A percentile compares a stretch with the other conserved stretches of the same genome.
Evolutionary conservation across 2,113 vertebrate genomes (phyloP).

Genomic region (Silurus meridionalis): DNA sequence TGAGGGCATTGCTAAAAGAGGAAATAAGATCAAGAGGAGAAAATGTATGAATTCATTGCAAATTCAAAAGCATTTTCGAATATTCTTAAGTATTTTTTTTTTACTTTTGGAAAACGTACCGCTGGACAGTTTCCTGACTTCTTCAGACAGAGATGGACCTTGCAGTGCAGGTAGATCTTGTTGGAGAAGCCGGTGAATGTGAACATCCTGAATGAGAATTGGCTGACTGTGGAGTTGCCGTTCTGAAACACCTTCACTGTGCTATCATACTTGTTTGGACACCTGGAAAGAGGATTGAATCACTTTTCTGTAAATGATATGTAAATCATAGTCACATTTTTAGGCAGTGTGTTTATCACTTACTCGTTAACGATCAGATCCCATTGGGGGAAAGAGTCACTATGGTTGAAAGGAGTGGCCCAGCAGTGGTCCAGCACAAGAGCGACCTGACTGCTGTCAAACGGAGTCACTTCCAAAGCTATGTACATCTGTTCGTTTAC

Average conservation of each 20-base stretch:
- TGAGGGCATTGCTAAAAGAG: no score
- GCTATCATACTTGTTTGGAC: constrained; percentile 50
- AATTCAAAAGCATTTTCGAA: no score
- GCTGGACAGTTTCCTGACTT: constrained; percentile 12
- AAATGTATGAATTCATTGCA: no score
- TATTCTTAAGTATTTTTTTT: no score
- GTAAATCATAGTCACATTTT: background rate
- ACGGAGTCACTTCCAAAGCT: constrained; percentile 54
- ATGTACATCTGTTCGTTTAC: constrained; percentile 61
- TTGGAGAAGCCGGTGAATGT: background rate
- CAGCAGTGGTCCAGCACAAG: constrained; percentile 65
- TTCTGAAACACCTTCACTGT: constrained; percentile 44
- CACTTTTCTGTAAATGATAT: no score
- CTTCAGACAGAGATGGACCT: constrained; percentile 50
- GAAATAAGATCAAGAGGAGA: no score
- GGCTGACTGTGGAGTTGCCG: constrained; percentile 35
- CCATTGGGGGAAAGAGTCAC: constrained; percentile 55
- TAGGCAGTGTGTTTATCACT: no score
- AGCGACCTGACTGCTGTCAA: constrained; percentile 61
- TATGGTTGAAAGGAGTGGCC: constrained; percentile 62
- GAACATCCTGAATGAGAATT: constrained; percentile 56
- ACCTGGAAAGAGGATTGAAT: constrained; percentile 36
- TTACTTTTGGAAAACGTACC: constrained; percentile 27
- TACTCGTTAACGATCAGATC: constrained; percentile 64
- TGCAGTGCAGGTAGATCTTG: constrained; percentile 55